phyloP scores from a whole-genome alignment of 2,113 vertebrate genomes.

The Progne subis region DNA sequence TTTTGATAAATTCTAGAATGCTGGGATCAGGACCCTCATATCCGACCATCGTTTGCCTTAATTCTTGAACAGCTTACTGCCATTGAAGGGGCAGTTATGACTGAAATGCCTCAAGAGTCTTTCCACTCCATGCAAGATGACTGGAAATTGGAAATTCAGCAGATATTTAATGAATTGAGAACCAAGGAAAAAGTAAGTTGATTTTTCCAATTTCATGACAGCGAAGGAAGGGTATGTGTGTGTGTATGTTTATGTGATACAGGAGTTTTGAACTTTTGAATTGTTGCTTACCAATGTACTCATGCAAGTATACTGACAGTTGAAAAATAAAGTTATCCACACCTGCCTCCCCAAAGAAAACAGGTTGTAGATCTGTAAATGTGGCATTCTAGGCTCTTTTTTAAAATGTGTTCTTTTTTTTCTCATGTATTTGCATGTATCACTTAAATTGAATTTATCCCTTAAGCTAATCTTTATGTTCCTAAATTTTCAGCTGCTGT shows the following conservation, averaged over 20 bases:
- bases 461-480: background rate
- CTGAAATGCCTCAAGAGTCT: slow-evolving; percentile 95
- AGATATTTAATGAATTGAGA: slow-evolving; percentile 95
- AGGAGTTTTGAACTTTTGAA: background rate
- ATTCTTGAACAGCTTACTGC: slow-evolving; percentile 94
- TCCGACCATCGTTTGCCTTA: slow-evolving; percentile 90
- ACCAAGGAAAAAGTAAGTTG: slow-evolving; percentile 92
- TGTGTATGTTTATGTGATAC: background rate
- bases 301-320: background rate
- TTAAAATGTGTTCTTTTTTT: accelerated
- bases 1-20: slow-evolving; percentile 82
- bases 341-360: background rate
- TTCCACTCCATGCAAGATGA: slow-evolving; percentile 98
- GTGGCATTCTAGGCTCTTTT: background rate
- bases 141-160: slow-evolving; percentile 97
- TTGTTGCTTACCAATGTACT: background rate
- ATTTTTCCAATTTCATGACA: background rate
- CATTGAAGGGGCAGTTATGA: slow-evolving; percentile 90
- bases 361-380: background rate
- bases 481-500: background rate
- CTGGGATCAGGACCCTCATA: slow-evolving; percentile 95
- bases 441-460: background rate
- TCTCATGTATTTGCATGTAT: background rate
- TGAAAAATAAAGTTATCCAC: background rate
- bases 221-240: background rate